These are phyloP conservation scores for Neosilurus mollespiculum DNA, from an alignment of 2,797 vertebrate species.

Conservation along the genomic window DNA sequence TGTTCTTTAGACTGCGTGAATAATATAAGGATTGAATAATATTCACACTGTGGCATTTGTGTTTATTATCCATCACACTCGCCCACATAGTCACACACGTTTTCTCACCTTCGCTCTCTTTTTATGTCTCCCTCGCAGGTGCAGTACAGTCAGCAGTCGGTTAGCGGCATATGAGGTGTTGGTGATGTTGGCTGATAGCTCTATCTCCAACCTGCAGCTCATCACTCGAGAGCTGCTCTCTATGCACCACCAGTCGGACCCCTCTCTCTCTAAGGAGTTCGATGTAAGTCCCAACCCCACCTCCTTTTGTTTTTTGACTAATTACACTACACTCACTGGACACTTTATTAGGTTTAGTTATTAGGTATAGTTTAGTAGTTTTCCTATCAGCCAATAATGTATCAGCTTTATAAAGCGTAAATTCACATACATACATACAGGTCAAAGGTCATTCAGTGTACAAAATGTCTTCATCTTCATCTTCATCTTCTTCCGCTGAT, in stretches of 20 bases:
- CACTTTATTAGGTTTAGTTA: neutral
- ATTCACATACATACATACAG: neutral
- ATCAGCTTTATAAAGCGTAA: neutral
- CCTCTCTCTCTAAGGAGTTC: conserved; percentile 96
- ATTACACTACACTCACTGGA: neutral
- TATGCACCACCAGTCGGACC: conserved; percentile 96
- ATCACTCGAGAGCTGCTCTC: conserved; percentile 91
- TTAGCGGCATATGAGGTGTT: conserved; percentile 96
- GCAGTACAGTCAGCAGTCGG: conserved; percentile 94
- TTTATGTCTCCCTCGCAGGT: conserved; percentile 71
- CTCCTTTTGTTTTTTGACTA: neutral
- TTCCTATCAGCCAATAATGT: neutral
- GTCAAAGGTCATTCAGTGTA: neutral
- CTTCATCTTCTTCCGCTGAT: too few relatives aligned
- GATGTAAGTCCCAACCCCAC: conserved; percentile 78
- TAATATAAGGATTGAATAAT: neutral
- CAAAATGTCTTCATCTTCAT: too few relatives aligned
- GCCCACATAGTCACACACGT: neutral
- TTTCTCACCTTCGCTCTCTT: neutral
- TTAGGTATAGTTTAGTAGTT: neutral
- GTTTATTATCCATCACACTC: neutral
- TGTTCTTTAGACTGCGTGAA: neutral
- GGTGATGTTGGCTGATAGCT: conserved; percentile 96
- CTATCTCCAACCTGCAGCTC: conserved; percentile 89
- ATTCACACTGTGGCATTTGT: neutral